Conservation (phyloP, 2,797 vertebrate genomes). For the Poecile montanus region DNA sequence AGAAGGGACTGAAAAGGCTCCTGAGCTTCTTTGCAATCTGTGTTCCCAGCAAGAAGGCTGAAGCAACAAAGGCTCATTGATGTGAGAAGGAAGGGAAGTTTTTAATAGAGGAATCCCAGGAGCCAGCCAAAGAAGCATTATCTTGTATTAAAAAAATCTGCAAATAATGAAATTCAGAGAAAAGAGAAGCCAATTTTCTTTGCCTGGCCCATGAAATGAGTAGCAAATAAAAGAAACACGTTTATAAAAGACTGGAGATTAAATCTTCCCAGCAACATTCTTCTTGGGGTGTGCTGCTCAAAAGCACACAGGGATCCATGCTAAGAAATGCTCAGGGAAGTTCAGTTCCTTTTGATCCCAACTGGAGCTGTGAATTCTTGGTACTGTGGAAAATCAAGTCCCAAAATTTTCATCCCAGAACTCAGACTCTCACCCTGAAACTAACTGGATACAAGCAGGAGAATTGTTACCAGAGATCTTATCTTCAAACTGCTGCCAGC, state of each 20-base stretch:
- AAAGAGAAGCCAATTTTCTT: slow-evolving; percentile 53
- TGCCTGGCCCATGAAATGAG: slow-evolving; percentile 40
- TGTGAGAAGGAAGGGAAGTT: slow-evolving; percentile 61
- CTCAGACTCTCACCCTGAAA: not conserved
- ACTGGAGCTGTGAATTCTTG: not conserved
- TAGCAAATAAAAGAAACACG: slow-evolving; percentile 46
- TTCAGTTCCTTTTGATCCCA: not conserved
- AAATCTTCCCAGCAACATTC: slow-evolving; percentile 20
- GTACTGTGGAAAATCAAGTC: not conserved
- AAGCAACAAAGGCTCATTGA: slow-evolving; percentile 65
- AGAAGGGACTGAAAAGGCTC: not conserved
- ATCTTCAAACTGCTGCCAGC: not conserved
- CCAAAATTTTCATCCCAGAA: not conserved
- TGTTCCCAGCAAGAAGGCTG: slow-evolving; percentile 42
- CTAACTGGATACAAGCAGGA: not conserved
- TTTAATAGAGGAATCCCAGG: slow-evolving; percentile 66
- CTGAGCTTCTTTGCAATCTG: slow-evolving; percentile 12
- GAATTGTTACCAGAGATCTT: not conserved
- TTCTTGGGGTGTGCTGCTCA: not conserved
- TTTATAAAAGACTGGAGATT: slow-evolving; percentile 1
- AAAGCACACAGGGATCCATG: not conserved
- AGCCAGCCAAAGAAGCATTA: slow-evolving; percentile 66
- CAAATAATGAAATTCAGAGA: slow-evolving; percentile 67
- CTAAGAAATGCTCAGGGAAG: not conserved
- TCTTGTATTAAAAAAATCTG: slow-evolving; percentile 66